Conservation (phyloP, 2,113 vertebrate genomes). For the Craseonycteris thonglongyai region DNA sequence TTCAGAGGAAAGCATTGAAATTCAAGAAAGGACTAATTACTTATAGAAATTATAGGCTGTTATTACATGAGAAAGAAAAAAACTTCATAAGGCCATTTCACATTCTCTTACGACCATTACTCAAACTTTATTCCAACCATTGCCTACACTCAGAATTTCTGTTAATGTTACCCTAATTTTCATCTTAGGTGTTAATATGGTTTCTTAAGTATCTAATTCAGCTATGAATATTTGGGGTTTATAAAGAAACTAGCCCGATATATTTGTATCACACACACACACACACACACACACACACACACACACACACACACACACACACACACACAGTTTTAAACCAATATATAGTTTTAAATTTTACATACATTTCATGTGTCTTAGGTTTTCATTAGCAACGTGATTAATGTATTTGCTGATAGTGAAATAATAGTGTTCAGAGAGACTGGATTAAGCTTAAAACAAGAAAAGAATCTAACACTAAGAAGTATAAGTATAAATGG, state of each 20-base stretch:
- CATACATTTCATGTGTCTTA: neutral
- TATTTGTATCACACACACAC: neutral
- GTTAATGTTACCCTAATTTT: neutral
- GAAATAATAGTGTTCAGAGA: neutral
- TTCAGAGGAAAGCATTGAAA: neutral
- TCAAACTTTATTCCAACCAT: neutral
- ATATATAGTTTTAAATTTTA: neutral
- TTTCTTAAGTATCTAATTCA: neutral
- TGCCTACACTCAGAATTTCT: neutral
- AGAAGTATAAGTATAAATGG: neutral
- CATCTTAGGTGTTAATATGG: neutral
- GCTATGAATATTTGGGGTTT: neutral
- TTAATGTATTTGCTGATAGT: neutral
- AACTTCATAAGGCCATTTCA: neutral
- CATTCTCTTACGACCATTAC: neutral
- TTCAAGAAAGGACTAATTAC: neutral
- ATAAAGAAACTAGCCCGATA: neutral
- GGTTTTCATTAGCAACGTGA: neutral
- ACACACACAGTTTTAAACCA: too few relatives aligned
- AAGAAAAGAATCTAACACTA: neutral
- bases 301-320: too few relatives aligned
- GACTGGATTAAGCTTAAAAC: neutral
- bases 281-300: too few relatives aligned
- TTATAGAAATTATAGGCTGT: neutral
- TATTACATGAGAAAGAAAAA: neutral